Percentiles rank a stretch among this genome's conserved stretches.
Conservation (phyloP, 2,888 invertebrate genomes). For the Listrodromus nycthemerus region DNA sequence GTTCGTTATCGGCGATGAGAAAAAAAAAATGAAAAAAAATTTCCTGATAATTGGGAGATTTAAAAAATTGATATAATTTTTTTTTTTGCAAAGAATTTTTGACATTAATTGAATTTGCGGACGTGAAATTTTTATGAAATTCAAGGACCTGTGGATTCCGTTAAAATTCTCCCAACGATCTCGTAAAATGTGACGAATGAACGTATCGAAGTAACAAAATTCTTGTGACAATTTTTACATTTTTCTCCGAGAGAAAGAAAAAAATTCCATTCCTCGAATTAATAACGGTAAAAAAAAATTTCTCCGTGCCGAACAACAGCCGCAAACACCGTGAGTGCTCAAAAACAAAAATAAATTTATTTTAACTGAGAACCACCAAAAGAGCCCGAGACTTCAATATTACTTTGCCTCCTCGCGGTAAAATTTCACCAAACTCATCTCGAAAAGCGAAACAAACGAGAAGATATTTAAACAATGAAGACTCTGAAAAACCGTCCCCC, state of each 20-base stretch:
- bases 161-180: no score
- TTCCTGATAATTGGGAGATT: background rate
- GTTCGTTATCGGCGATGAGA: no score
- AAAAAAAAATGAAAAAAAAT: background rate
- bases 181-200: no score
- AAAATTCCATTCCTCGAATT: background rate
- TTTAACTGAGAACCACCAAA: constrained; percentile 12
- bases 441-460: background rate
- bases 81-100: no score
- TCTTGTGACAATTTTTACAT: no score
- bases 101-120: no score
- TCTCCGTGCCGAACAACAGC: background rate
- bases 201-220: no score
- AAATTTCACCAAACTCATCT: background rate
- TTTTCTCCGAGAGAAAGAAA: no score
- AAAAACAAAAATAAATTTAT: background rate
- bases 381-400: background rate
- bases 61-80: background rate
- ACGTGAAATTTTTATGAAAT: no score
- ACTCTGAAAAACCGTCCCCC: background rate
- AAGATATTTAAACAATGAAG: background rate
- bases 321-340: background rate
- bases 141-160: no score
- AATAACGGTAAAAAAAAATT: background rate
- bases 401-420: background rate